A percentile compares a stretch with the other conserved stretches of the same genome.
These are phyloP conservation scores for Heliconius nattereri DNA, from an alignment of 1,140 invertebrate species.

Conservation along the genomic window DNA sequence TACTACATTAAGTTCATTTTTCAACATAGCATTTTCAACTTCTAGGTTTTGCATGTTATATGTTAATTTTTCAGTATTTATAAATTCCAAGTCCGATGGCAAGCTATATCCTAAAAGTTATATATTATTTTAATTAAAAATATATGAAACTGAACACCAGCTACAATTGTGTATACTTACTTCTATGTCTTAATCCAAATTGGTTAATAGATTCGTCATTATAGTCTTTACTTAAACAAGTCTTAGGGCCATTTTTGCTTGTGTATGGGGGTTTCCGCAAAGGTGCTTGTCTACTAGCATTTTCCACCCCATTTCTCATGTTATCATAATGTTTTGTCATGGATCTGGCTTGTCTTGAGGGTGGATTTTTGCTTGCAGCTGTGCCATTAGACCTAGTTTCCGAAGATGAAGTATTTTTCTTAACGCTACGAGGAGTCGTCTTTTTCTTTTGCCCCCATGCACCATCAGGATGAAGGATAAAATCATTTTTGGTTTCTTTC, in stretches of 20 bases:
- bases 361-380: conserved; percentile 44
- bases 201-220: conserved; percentile 44
- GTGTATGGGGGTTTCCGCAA: conserved; percentile 47
- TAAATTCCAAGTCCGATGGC: conserved; percentile 59
- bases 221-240: conserved; percentile 51
- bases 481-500: conserved; percentile 56
- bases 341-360: conserved; percentile 39
- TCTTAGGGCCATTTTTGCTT: conserved; percentile 56
- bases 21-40: conserved; percentile 80
- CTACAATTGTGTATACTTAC: conserved; percentile 44
- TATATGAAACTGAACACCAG: not conserved
- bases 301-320: conserved; percentile 34
- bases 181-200: conserved; percentile 59
- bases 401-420: conserved; percentile 42
- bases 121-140: conserved; percentile 10
- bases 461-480: conserved; percentile 34
- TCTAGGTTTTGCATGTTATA: conserved; percentile 78
- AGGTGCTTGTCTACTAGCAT: conserved; percentile 42
- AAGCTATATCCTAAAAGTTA: conserved; percentile 60
- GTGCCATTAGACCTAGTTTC: conserved; percentile 44
- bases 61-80: conserved; percentile 58
- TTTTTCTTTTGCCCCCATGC: conserved; percentile 51
- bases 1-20: conserved; percentile 77
- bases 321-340: conserved; percentile 41
- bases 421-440: conserved; percentile 42